These are phyloP conservation scores for Drosophila neoperkinsi DNA, from an alignment of 2,888 invertebrate genomes.

Conservation along the genomic window DNA sequence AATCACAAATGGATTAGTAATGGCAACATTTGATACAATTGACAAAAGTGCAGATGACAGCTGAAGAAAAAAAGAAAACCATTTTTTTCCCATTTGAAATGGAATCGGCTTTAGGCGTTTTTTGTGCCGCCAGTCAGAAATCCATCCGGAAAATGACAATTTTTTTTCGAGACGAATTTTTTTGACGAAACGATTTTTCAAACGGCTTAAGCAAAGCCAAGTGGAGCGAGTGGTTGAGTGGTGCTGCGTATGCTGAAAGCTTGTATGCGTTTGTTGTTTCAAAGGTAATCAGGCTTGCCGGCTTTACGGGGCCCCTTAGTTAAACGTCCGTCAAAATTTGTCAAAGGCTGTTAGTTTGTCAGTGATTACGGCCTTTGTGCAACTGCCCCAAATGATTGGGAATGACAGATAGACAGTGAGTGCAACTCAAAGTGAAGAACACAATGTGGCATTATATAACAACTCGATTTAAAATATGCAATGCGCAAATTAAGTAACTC, in stretches of 20 bases:
- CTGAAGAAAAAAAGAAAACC: conserved; percentile 3
- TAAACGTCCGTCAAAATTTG: conserved; percentile 32
- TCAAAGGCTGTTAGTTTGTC: conserved; percentile 41
- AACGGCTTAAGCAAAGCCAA: conserved; percentile 24
- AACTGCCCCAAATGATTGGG: conserved; percentile 12
- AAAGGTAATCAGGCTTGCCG: conserved; percentile 43
- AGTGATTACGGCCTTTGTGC: conserved; percentile 5
- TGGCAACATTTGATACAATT: conserved; percentile 21
- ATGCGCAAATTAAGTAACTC: conserved; percentile 15
- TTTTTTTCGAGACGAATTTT: conserved; percentile 27
- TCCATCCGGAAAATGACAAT: conserved; percentile 40
- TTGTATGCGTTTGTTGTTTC: conserved; percentile 17
- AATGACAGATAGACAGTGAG: conserved; percentile 15
- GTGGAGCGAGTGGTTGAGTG: conserved; percentile 1
- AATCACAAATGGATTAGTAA: conserved; percentile 31
- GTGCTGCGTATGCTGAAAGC: conserved; percentile 1
- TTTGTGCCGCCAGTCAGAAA: conserved; percentile 30
- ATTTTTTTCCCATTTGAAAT: conserved; percentile 16
- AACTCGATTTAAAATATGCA: conserved; percentile 19
- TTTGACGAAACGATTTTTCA: conserved; percentile 10
- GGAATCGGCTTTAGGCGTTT: conserved; percentile 25
- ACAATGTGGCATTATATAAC: conserved; percentile 40
- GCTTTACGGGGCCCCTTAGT: conserved; percentile 50
- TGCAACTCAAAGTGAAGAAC: conserved; percentile 19
- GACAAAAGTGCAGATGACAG: conserved; percentile 17